Base-by-base conservation (phyloP, 92 coral and sea anemone genomes). In the Paramuricea clavata region DNA sequence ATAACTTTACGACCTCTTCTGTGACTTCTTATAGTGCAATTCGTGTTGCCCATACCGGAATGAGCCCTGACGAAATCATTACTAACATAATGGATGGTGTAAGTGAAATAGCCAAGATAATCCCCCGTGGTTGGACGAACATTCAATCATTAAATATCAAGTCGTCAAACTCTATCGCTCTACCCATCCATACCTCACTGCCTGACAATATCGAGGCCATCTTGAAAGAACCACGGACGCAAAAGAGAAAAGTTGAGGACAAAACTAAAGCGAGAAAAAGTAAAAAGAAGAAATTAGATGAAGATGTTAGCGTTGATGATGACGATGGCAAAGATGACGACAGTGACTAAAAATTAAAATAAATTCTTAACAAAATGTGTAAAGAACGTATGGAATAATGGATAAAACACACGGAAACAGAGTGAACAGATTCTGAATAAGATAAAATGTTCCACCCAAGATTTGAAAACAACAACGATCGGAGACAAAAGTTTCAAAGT, bases 91-190 rank as follows among this genome's bases (percentile, higher is more conserved):
- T 97, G 71, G 76, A 67, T 22, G 91, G 93, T 12, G 95, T 91
- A 19, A 64, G 80, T 50, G 94, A 93, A 43, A 87, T 97, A 30
- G 80, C 99, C 19, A 97, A 85, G 92, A 82, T 93, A 4, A 82
- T 93, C 32, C 98, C 99, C 21, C 92, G 95, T 82, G 98, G 99
- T 3, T 97, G 99, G 99, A 87, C 85, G 0, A 97, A 97, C 76
- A 94, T 97, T 69, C 90, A 97, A 59, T 97, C 99, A 43, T 57
- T 94, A 31, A 93, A 94, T 70, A 83, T 97, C 12, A 97, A 97
- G 52, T 91, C 99, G n/a, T 69, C 97, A 15, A 93, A 94, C 75
- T 97, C 98, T 31, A 88, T 97, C 54, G 91, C 99, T 33, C 90
- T 94, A 59, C 99, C 99, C 12, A 93, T 97, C n/a, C 88, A 94